Base-by-base conservation (phyloP, 2,113 vertebrate genomes). In the Channa argus region DNA sequence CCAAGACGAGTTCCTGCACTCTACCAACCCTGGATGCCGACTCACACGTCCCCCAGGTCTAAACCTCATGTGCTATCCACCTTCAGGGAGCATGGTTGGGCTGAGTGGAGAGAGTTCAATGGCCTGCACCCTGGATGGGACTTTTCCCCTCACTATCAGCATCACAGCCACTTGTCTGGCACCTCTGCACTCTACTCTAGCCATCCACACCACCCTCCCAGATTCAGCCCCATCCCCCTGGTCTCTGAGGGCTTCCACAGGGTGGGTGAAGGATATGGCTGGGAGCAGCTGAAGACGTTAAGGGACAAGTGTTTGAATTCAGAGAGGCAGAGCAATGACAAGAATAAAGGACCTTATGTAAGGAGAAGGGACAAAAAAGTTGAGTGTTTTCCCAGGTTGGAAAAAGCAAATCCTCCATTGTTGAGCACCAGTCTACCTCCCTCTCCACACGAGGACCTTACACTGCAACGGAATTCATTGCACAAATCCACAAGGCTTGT, bases 1-100 rank as follows among this genome's bases (percentile, higher is more conserved):
- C 77, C 85, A 0, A 84, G 77, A 14, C 72, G 85, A 2, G 80
- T 86, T 12, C 80, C 83, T 10, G 71, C 86, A 0, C 81, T 91
- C 9, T 85, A 91, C 75, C 91, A 90, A 63, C 89, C 91, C 51
- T 92, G 91, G 92, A 79, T 62, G 41, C 86, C 88, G 62, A 74
- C 76, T 0, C 65, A 84, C 38, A 33, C 73, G 7, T 53, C 85
- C 10, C n/a, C 52, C 64, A 72, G 85, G 63, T 55, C 80, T 59
- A 89, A 75, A 51, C 88, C 86, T 7, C 84, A 82, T 9, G 15
- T 70, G 65, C 61, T 69, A 1, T 84, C 88, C 15, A 80, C 79
- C 2, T 89, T 89, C 74, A 86, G 74, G 53, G 77, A 91, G 56
- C 79, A 82, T 1, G 77, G 75, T 47, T 91, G 80, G 86, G 47